phyloP scores from a whole-genome alignment of 2,888 invertebrate species.

The Parelbella ahira region DNA sequence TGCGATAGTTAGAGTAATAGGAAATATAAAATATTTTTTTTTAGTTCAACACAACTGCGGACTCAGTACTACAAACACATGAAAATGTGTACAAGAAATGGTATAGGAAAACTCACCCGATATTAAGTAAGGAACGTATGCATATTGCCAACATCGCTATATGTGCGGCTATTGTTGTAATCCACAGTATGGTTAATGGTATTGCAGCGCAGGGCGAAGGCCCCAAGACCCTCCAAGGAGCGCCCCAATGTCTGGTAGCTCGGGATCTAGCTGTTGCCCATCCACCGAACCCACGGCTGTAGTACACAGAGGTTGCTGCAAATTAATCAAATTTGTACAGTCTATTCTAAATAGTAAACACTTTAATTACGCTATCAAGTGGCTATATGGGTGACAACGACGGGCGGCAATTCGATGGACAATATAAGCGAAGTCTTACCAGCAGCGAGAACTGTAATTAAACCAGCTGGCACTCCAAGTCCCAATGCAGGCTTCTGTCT shows the following conservation, averaged over 20 bases:
- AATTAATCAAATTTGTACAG: too few species aligned
- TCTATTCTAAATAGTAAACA: too few species aligned
- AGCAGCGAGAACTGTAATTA: slow-evolving; percentile 76
- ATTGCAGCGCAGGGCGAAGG: slow-evolving; percentile 69
- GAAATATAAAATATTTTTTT: too few species aligned
- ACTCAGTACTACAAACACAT: too few species aligned
- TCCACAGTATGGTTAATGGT: slow-evolving; percentile 64
- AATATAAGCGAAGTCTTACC: too few species aligned
- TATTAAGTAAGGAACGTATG: slow-evolving; percentile 59
- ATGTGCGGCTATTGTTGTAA: slow-evolving; percentile 54
- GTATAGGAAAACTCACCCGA: slow-evolving; percentile 67
- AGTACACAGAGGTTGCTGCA: slow-evolving; percentile 70
- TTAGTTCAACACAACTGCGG: too few species aligned
- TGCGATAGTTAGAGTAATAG: too few species aligned
- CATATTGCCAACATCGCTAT: slow-evolving; percentile 66
- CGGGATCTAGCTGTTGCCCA: slow-evolving; percentile 63
- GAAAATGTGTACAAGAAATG: too few species aligned
- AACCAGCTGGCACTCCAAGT: slow-evolving; percentile 78
- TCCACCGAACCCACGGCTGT: slow-evolving; percentile 71
- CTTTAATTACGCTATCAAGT: too few species aligned
- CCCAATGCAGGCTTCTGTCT: slow-evolving; percentile 71
- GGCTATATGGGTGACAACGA: too few species aligned
- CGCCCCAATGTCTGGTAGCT: slow-evolving; percentile 53
- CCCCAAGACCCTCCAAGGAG: slow-evolving; percentile 67
- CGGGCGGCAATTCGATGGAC: too few species aligned